Conservation (phyloP, 1,140 invertebrate genomes). For the Bombus consobrinus region DNA sequence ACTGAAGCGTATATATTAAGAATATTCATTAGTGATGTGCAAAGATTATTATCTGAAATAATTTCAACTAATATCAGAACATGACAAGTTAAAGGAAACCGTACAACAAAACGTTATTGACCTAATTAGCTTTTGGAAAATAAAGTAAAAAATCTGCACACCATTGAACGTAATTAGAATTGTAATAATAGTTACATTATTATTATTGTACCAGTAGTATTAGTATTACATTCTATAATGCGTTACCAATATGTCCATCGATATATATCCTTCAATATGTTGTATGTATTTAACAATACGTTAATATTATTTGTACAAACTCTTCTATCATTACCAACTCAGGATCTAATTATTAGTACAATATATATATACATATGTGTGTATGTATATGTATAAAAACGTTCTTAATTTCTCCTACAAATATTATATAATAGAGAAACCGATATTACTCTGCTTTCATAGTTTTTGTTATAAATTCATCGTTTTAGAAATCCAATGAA, state of each 20-base stretch:
- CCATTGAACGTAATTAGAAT: too few species aligned
- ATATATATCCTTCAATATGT: too few species aligned
- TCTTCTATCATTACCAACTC: neutral
- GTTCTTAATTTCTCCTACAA: neutral
- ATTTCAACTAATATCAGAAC: too few species aligned
- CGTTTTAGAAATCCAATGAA: conserved; percentile 9
- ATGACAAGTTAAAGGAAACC: too few species aligned
- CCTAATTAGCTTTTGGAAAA: neutral
- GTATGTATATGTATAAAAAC: neutral
- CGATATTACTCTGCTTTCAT: neutral
- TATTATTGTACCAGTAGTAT: too few species aligned
- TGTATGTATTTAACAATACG: neutral
- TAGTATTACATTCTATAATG: too few species aligned
- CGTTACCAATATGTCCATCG: too few species aligned
- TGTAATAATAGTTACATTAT: too few species aligned
- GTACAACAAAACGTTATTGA: too few species aligned
- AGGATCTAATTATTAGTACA: neutral
- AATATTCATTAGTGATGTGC: neutral
- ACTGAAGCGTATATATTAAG: neutral
- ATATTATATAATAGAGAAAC: too few species aligned
- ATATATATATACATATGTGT: too few species aligned
- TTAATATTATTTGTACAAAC: neutral
- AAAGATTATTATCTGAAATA: neutral
- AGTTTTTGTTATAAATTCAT: neutral
- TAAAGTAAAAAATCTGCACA: neutral